These are phyloP conservation scores for Prionailurus viverrinus DNA, from an alignment of 2,113 vertebrate genomes.

Conservation along the genomic window DNA sequence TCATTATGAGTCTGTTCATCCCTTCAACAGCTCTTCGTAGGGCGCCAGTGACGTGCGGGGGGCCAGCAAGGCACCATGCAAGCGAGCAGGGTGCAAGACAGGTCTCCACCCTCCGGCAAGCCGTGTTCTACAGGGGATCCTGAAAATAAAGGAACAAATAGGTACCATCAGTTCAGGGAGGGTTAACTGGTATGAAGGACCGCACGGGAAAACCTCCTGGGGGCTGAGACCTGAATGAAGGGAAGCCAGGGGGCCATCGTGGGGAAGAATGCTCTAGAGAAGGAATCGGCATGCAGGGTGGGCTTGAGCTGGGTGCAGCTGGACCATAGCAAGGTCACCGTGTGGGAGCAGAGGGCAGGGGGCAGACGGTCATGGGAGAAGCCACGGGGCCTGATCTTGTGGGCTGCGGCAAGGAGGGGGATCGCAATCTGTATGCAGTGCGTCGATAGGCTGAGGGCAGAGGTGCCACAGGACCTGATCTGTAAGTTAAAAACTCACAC, in stretches of 20 bases:
- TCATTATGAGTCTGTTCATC: not conserved
- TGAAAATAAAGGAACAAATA: not conserved
- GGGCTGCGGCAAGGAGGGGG: not conserved
- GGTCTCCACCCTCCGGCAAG: not conserved
- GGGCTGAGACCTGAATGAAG: not conserved
- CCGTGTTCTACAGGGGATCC: fast-evolving
- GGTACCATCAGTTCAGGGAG: not conserved
- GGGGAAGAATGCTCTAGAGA: not conserved
- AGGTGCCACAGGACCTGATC: not conserved
- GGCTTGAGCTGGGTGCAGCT: fast-evolving
- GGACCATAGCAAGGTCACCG: not conserved
- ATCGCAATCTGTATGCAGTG: not conserved
- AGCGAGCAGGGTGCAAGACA: not conserved
- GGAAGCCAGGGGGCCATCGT: not conserved
- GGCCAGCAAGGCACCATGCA: not conserved
- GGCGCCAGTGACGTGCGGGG: fast-evolving
- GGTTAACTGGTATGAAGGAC: not conserved
- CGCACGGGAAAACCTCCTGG: not conserved
- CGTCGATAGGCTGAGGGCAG: not conserved
- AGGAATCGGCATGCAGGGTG: no score
- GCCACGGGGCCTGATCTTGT: no score
- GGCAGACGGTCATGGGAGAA: not conserved
- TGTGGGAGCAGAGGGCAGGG: not conserved
- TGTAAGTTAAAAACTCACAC: not conserved
- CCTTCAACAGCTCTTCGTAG: not conserved